These are phyloP conservation scores for Lophotis ruficrista DNA, from an alignment of 2,113 vertebrate genomes.

Conservation along the genomic window DNA sequence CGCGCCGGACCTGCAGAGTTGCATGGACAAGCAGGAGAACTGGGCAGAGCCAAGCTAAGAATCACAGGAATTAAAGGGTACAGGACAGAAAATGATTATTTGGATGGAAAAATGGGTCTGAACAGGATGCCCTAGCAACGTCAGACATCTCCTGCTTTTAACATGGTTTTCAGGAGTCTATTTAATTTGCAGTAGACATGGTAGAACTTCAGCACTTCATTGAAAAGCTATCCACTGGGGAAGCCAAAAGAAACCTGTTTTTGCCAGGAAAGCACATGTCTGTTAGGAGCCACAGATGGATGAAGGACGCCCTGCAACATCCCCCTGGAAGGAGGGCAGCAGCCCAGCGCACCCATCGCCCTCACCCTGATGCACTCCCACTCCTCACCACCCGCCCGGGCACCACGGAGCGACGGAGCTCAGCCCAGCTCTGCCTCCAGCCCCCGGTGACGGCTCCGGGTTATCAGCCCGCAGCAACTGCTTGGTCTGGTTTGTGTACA, in stretches of 20 bases:
- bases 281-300: background rate
- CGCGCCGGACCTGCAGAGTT: background rate
- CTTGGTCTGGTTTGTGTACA: background rate
- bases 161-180: background rate
- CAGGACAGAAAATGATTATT: background rate
- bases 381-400: background rate
- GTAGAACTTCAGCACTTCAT: background rate
- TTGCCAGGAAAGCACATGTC: background rate
- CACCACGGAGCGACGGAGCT: accelerated
- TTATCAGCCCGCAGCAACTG: background rate
- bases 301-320: background rate
- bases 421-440: background rate
- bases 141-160: background rate
- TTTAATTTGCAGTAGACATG: background rate
- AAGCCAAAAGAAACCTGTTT: background rate
- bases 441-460: accelerated
- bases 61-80: background rate
- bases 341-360: accelerated
- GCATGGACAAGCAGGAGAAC: accelerated
- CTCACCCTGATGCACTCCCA: accelerated
- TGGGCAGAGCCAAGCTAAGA: background rate
- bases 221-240: background rate
- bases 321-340: no score
- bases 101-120: background rate
- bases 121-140: background rate